Evolutionary conservation across 1,140 invertebrate species (phyloP), one percentile per base, ranked within the genome.

Genomic region (Conus ventricosus): DNA sequence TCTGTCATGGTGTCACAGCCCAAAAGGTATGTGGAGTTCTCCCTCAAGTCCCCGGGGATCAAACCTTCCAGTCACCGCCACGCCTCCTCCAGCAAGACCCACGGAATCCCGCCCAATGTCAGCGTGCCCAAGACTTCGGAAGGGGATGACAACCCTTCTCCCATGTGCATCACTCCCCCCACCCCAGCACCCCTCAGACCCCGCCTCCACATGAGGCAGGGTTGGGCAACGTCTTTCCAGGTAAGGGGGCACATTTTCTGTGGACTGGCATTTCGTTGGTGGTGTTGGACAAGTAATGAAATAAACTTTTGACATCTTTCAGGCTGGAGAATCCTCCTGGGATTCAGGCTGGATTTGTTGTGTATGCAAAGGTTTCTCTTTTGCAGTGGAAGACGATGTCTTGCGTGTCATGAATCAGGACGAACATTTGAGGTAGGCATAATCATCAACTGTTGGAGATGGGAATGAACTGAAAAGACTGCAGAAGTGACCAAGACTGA

Each of bases 1-100:
- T 39, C 39, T 39, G 39, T 39, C 39, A 39, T n/a, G 67, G 11
- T 71, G 67, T n/a, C 95, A 6, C 92, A 98, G 97, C 96, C 97
- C 3, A 96, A 98, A 63, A 97, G 97, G 94, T 92, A 87, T 55
- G 98, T 97, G 5, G 97, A 98, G 84, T 96, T 98, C 88, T 97
- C 97, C 89, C 94, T 99, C 82, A 99, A 99, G 95, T 98, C 97
- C 82, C 98, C 98, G 0, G 98, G 98, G 71, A 98, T 98, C 85
- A 98, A 98, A 94, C 97, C 97, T 75, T 94, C 95, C 63, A 92
- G 94, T 83, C 90, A 90, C 88, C 95, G 95, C 78, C 95, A 95
- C 23, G 93, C 94, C 75, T 93, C 95, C 54, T 91, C 95, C 80
- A 92, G 92, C 53, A 92, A 92, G 92, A 90, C 93, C 89, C 91